phyloP scores from a whole-genome alignment of 2,888 invertebrate species.

The Nomada ferruginata region DNA sequence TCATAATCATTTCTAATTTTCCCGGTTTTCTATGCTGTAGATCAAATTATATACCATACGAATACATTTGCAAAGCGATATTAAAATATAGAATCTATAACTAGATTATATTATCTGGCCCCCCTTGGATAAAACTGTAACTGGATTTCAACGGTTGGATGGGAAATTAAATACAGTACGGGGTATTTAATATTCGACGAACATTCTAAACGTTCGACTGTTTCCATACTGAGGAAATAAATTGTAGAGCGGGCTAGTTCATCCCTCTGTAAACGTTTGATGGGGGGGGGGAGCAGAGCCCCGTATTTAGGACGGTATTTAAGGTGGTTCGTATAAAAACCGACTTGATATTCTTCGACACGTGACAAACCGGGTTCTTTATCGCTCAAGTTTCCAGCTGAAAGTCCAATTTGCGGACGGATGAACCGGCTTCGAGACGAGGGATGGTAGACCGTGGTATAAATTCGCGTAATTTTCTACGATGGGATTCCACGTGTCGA shows the following conservation, averaged over 20 bases:
- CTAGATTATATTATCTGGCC: no score
- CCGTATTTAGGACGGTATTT: background rate
- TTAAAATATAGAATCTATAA: no score
- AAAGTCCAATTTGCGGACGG: slow-evolving; percentile 61
- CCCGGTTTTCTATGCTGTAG: no score
- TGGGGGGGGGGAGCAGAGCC: background rate
- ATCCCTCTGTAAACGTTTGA: background rate
- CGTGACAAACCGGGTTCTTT: slow-evolving; percentile 46
- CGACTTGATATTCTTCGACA: slow-evolving; percentile 24
- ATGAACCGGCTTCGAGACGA: slow-evolving; percentile 49
- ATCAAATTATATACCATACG: no score
- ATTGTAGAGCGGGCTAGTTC: background rate
- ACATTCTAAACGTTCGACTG: no score
- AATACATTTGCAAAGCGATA: no score
- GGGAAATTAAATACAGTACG: no score
- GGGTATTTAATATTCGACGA: no score
- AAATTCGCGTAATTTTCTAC: slow-evolving; percentile 68
- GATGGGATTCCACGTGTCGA: slow-evolving; percentile 66
- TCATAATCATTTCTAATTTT: no score
- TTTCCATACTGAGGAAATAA: no score
- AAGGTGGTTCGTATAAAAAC: slow-evolving; percentile 9
- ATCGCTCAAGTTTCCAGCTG: slow-evolving; percentile 36
- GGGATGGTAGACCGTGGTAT: slow-evolving; percentile 48
- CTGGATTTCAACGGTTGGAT: no score
- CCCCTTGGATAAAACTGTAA: no score